Percentiles rank a stretch among this genome's conserved stretches.
phyloP scores from a whole-genome alignment of 2,888 invertebrate species.

The Drosophila greeni region DNA sequence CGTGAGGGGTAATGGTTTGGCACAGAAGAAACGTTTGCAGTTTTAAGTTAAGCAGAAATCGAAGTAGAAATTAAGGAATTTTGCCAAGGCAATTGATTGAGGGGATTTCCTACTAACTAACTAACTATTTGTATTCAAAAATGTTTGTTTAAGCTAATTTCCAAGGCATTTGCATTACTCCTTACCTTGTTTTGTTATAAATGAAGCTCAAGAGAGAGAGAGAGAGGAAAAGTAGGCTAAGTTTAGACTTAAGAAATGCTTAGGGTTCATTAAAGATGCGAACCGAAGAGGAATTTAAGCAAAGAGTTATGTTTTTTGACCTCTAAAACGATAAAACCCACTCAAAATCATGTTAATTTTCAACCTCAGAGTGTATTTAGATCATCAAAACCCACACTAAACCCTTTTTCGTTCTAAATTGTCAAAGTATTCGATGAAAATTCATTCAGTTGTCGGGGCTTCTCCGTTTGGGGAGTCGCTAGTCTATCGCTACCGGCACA shows the following conservation, averaged over 20 bases:
- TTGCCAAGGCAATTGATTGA: background rate
- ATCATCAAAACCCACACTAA: background rate
- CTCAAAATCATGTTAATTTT: too few relatives aligned
- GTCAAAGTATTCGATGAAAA: background rate
- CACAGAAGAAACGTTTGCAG: conserved; percentile 80
- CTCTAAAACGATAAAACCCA: too few relatives aligned
- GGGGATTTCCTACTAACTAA: background rate
- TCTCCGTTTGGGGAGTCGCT: background rate
- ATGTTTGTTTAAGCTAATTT: too few relatives aligned
- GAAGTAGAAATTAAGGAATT: background rate
- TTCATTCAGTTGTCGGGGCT: conserved; percentile 2
- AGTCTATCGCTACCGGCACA: background rate
- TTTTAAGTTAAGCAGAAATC: conserved; percentile 79
- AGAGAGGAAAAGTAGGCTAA: conserved; percentile 45
- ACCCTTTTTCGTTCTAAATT: background rate
- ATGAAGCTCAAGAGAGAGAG: background rate
- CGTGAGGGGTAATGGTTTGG: conserved; percentile 81
- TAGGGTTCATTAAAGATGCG: conserved; percentile 29
- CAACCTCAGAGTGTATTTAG: background rate
- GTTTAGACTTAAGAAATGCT: conserved; percentile 3
- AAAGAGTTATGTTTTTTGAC: too few relatives aligned
- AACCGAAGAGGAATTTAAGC: too few relatives aligned
- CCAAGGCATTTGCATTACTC: too few relatives aligned
- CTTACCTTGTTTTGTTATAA: conserved; percentile 4
- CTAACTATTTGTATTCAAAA: too few relatives aligned